phyloP scores from a whole-genome alignment of 2,888 invertebrate genomes.

The Caenorhabditis sp. region DNA sequence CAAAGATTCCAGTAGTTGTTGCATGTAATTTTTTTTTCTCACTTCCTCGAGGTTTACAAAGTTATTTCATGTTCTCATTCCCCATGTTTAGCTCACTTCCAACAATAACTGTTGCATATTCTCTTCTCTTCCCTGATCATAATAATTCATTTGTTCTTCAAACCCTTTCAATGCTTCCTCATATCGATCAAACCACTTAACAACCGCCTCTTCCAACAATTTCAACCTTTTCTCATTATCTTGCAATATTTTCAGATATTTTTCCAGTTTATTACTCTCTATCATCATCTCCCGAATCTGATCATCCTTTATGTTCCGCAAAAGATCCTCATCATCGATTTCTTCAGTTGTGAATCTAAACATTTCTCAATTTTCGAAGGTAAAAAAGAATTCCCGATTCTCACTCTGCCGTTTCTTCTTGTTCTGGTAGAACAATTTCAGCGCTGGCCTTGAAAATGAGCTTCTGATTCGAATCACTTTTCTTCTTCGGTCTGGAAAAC shows the following conservation, averaged over 20 bases:
- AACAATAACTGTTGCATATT: constrained; percentile 7
- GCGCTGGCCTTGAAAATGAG: background rate
- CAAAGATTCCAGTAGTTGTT: too few relatives aligned
- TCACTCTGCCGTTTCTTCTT: background rate
- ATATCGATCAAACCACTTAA: constrained; percentile 15
- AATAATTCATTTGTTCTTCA: constrained; percentile 11
- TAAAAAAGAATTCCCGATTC: background rate
- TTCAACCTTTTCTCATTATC: constrained; percentile 34
- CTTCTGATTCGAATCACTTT: background rate
- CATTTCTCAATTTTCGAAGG: background rate
- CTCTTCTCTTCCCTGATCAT: constrained; percentile 5
- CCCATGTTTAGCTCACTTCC: background rate
- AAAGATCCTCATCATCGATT: constrained; percentile 14
- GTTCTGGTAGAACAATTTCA: background rate
- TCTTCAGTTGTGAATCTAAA: constrained; percentile 21
- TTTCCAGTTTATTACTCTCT: constrained; percentile 8
- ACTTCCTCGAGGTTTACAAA: background rate
- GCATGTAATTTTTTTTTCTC: background rate
- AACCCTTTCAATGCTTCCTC: constrained; percentile 15
- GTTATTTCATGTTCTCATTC: too few relatives aligned
- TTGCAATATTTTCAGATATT: constrained; percentile 3
- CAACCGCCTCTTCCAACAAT: constrained; percentile 3
- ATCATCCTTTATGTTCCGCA: constrained; percentile 16
- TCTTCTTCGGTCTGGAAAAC: background rate
- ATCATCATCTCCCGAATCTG: constrained; percentile 11